Evolutionary conservation across 2,797 vertebrate species (phyloP).

Genomic region (Pseudochirops corinnae): DNA sequence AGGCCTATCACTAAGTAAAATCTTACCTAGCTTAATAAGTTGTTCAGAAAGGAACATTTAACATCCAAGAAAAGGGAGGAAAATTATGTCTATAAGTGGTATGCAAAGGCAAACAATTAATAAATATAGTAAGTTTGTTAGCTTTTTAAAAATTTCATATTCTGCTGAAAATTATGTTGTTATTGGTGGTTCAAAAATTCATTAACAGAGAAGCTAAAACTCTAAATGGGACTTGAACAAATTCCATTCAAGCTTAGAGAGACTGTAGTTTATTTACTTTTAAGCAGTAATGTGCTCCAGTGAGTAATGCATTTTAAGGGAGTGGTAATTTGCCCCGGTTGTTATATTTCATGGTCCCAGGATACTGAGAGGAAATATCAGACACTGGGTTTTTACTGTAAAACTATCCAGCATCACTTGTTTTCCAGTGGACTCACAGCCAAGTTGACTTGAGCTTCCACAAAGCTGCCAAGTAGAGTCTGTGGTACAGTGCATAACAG

Average conservation of each 20-base stretch:
- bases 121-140: slow-evolving; percentile 27
- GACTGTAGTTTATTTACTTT: slow-evolving; percentile 47
- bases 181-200: slow-evolving; percentile 27
- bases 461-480: slow-evolving; percentile 90
- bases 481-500: slow-evolving; percentile 86
- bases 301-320: slow-evolving; percentile 72
- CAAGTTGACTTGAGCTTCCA: slow-evolving; percentile 88
- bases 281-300: slow-evolving; percentile 58
- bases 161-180: slow-evolving; percentile 53
- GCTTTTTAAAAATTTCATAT: slow-evolving; percentile 24
- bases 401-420: slow-evolving; percentile 89
- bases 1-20: neutral
- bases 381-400: slow-evolving; percentile 87
- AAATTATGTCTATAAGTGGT: slow-evolving; percentile 30
- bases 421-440: slow-evolving; percentile 85
- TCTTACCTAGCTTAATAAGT: slow-evolving; percentile 9
- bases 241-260: slow-evolving; percentile 62
- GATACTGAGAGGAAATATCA: slow-evolving; percentile 81
- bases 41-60: slow-evolving; percentile 48
- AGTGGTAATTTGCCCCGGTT: slow-evolving; percentile 72
- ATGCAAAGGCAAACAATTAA: slow-evolving; percentile 22
- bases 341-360: slow-evolving; percentile 76
- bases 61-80: slow-evolving; percentile 3
- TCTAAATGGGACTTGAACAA: slow-evolving; percentile 51
- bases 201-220: slow-evolving; percentile 45